Conservation (phyloP, 2,797 vertebrate genomes). For the Salarias fasciatus region DNA sequence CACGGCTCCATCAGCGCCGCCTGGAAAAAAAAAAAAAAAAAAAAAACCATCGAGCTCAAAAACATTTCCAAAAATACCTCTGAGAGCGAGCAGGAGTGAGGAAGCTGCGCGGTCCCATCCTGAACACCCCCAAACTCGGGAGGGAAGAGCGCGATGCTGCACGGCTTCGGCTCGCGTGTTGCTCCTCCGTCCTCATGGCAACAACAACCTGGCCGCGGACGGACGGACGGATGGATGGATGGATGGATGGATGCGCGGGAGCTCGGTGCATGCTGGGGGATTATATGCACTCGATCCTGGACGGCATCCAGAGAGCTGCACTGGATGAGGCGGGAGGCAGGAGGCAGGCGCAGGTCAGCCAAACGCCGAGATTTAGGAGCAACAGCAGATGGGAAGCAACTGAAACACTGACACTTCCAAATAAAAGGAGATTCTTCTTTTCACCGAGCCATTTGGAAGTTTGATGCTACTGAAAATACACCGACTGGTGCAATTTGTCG, state of each 20-base stretch:
- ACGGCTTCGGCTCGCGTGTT: constrained; percentile 42
- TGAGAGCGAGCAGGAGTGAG: constrained; percentile 12
- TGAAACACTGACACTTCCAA: constrained; percentile 33
- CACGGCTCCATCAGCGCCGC: constrained; percentile 6
- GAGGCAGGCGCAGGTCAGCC: constrained; percentile 71
- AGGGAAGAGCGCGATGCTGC: constrained; percentile 30
- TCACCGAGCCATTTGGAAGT: neutral
- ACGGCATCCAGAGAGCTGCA: constrained; percentile 65
- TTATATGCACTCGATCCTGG: constrained; percentile 75
- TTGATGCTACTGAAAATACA: neutral
- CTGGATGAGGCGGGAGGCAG: constrained; percentile 66
- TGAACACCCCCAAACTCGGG: constrained; percentile 21
- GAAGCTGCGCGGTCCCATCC: constrained; percentile 33
- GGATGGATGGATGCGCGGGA: constrained; percentile 25
- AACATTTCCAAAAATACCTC: constrained; percentile 25
- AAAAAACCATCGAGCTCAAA: constrained; percentile 6
- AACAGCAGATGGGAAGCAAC: constrained; percentile 73
- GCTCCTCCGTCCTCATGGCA: constrained; percentile 68
- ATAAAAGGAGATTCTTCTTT: constrained; percentile 20
- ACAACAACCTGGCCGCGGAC: constrained; percentile 63
- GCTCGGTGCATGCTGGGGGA: constrained; percentile 67
- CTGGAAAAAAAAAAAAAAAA: neutral
- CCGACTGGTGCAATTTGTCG: too few species aligned
- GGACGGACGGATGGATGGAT: too few species aligned
- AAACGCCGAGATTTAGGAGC: constrained; percentile 68